phyloP scores from a whole-genome alignment of 2,888 invertebrate species.

The Ochlodes sylvanus region DNA sequence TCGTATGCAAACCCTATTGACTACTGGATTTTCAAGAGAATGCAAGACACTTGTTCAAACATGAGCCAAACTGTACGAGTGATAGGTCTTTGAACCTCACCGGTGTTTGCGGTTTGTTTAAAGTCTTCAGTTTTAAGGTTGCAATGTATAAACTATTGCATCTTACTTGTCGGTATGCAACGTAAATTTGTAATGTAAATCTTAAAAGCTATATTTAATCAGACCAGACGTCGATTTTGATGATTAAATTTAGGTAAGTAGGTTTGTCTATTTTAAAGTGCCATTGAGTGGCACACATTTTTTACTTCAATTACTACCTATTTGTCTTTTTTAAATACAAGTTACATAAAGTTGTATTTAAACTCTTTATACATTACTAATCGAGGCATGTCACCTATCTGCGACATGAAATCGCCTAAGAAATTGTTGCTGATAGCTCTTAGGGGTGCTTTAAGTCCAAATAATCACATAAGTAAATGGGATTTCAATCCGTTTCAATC shows the following conservation, averaged over 20 bases:
- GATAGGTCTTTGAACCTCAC: constrained; percentile 80
- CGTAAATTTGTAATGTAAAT: constrained; percentile 34
- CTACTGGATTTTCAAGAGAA: constrained; percentile 61
- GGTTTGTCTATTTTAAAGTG: too few relatives aligned
- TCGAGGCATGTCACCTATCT: too few relatives aligned
- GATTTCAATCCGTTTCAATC: too few relatives aligned
- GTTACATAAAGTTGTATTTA: too few relatives aligned
- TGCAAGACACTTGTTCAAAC: constrained; percentile 75
- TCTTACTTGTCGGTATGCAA: constrained; percentile 63
- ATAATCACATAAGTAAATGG: too few relatives aligned
- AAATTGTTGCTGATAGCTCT: too few relatives aligned
- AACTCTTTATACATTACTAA: too few relatives aligned
- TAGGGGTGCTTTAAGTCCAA: too few relatives aligned
- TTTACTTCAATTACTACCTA: too few relatives aligned
- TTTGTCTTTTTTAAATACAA: too few relatives aligned
- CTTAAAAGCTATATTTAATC: constrained; percentile 25
- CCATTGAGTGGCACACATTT: too few relatives aligned
- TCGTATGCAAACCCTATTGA: constrained; percentile 51
- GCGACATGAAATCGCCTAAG: too few relatives aligned
- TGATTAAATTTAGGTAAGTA: not conserved
- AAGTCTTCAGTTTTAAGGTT: constrained; percentile 76
- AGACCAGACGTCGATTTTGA: constrained; percentile 19
- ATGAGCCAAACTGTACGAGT: constrained; percentile 71
- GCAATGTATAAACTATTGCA: constrained; percentile 83
- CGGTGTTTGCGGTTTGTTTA: constrained; percentile 78